Base-by-base conservation (phyloP, 2,888 invertebrate genomes). In the Pheosia gnoma region DNA sequence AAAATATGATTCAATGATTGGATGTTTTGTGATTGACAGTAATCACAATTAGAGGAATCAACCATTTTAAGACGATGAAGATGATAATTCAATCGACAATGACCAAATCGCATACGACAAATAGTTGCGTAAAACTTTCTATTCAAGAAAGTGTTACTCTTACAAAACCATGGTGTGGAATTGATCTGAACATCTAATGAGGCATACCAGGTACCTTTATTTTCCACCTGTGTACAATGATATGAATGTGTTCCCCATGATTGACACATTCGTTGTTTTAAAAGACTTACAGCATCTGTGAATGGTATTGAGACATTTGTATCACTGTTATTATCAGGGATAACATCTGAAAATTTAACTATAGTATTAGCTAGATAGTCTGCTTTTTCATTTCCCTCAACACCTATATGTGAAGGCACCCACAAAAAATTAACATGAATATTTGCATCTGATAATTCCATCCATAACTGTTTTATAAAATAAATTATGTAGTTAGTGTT, bases 321-420 rank as follows among this genome's bases (percentile, higher is more conserved):
- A 39, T 25, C n/a, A 54, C 38, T 11, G 38, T 11, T 38, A 38
- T 37, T 38, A 52, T 52, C 8, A 9, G 52, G 25, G 11, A 38
- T 39, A 11, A 39, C 13, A 47, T 52, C 38, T n/a, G 37, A 55
- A 59, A 47, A 45, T 38, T 55, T 47, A 43, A 45, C 55, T 45
- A 63, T 64, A n/a, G 47, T 54, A 49, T 51, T 59, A 36, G 67
- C 67, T n/a, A 66, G 45, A n/a, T 38, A 53, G 47, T 67, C 66
- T 8, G 57, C 63, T 58, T 59, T 59, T 53, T 53, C 53, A 37
- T 53, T 53, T 4, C 53, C 53, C 36, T 11, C 13, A 5, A 53
- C 53, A 8, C 53, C 37, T 10, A 36, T 37, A 11, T 53, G 53
- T 25, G 53, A 53, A 11, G 53, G 53, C 10, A 53, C 37, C 53